phyloP scores from a whole-genome alignment of 2,888 invertebrate genomes.

The Caenorhabditis zanzibari region DNA sequence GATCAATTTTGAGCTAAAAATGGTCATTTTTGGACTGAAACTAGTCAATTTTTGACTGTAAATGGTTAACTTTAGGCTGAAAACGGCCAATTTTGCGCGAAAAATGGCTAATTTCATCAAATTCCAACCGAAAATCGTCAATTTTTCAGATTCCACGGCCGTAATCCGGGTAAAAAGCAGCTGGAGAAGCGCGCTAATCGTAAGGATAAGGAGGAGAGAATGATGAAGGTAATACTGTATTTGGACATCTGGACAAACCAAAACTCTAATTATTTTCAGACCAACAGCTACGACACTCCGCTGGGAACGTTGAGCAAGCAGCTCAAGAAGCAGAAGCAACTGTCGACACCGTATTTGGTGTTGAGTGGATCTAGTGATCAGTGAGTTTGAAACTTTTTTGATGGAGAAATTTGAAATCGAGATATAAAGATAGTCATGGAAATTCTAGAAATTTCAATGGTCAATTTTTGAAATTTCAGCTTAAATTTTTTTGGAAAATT shows the following conservation, averaged over 20 bases:
- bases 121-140: too few species aligned
- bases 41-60: not conserved
- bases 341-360: slow-evolving; percentile 82
- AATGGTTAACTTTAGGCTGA: too few species aligned
- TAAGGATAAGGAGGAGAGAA: slow-evolving; percentile 86
- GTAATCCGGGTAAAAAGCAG: slow-evolving; percentile 99
- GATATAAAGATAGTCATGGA: too few species aligned
- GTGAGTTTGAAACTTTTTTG: not conserved
- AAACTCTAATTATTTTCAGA: slow-evolving; percentile 43
- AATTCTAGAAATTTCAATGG: too few species aligned
- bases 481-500: not conserved
- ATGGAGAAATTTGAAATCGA: too few species aligned
- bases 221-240: slow-evolving; percentile 67
- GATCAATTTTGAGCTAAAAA: too few species aligned
- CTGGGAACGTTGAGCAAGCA: slow-evolving; percentile 95
- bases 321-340: slow-evolving; percentile 91
- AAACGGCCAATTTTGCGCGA: too few species aligned
- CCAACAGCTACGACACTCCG: slow-evolving; percentile 87
- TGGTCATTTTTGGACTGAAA: too few species aligned
- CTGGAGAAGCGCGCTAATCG: slow-evolving; percentile 96
- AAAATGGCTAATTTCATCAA: too few species aligned
- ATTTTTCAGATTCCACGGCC: slow-evolving; percentile 95
- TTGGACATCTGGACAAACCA: not conserved
- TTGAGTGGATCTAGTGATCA: slow-evolving; percentile 76
- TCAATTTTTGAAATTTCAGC: not conserved